Conservation (phyloP, 92 coral and sea anemone genomes). For the Blastomussa wellsi region DNA sequence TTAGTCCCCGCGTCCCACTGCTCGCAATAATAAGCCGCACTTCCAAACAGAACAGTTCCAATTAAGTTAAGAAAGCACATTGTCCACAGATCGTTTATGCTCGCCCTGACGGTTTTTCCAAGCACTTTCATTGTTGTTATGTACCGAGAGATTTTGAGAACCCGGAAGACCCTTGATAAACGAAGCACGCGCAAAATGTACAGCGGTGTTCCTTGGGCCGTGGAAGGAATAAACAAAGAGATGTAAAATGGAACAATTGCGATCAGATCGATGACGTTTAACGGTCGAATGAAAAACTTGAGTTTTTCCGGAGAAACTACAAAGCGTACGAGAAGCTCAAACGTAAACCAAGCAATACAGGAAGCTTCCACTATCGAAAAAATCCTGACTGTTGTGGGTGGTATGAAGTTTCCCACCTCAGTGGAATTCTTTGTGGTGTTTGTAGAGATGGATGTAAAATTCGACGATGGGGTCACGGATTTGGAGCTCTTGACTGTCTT, state of each 20-base stretch:
- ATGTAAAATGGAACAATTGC: conserved; percentile 60
- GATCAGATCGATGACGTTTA: conserved; percentile 60
- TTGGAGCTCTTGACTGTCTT: background rate
- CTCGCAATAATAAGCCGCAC: conserved; percentile 63
- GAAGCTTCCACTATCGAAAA: conserved; percentile 35
- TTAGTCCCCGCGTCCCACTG: conserved; percentile 62
- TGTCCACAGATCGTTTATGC: conserved; percentile 64
- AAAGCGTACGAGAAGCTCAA: conserved; percentile 48
- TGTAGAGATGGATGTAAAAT: background rate
- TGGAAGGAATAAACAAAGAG: conserved; percentile 25
- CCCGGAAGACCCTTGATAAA: conserved; percentile 50
- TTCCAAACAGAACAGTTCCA: conserved; percentile 66
- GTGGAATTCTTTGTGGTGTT: background rate
- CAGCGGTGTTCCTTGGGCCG: conserved; percentile 15
- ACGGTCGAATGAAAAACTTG: conserved; percentile 37
- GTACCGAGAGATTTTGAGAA: conserved; percentile 62
- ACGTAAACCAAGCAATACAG: conserved; percentile 56
- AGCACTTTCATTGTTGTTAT: conserved; percentile 64
- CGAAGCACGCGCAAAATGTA: conserved; percentile 58
- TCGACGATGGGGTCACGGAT: background rate
- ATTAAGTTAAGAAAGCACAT: conserved; percentile 57
- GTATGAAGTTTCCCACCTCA: background rate
- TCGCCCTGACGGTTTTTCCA: conserved; percentile 56
- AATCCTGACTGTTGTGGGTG: conserved; percentile 7
- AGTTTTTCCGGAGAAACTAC: conserved; percentile 53